A percentile compares a stretch with the other conserved stretches of the same genome.
phyloP scores from a whole-genome alignment of 2,113 vertebrate species.

The Emydocephalus ijimae region DNA sequence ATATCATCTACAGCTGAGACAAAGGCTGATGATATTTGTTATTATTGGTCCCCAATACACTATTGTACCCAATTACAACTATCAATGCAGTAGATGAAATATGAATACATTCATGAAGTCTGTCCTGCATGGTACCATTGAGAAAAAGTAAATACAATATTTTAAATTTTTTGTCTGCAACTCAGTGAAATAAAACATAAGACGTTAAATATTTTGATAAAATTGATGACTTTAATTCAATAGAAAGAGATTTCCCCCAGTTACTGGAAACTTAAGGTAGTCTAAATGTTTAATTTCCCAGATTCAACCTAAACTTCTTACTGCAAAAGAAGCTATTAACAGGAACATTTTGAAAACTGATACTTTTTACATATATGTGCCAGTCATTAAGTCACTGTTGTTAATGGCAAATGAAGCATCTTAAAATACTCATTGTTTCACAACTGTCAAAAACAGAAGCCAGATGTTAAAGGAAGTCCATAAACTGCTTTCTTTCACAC shows the following conservation, averaged over 20 bases:
- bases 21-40: neutral
- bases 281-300: neutral
- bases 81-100: neutral
- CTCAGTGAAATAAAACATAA: neutral
- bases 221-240: neutral
- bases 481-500: conserved; percentile 9
- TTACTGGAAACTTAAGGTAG: neutral
- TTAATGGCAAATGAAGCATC: conserved; percentile 6
- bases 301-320: neutral
- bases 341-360: neutral
- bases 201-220: neutral
- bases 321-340: neutral
- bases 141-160: neutral
- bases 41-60: neutral
- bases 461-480: conserved; percentile 15
- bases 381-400: conserved; percentile 5
- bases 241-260: neutral
- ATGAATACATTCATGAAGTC: neutral
- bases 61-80: neutral
- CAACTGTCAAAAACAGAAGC: neutral
- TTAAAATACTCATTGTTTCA: conserved; percentile 8
- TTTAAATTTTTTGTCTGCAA: neutral
- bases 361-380: neutral
- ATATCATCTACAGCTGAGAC: neutral
- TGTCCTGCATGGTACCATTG: neutral